These are phyloP conservation scores for Ochotona princeps DNA, from an alignment of 2,113 vertebrate genomes.

Conservation along the genomic window DNA sequence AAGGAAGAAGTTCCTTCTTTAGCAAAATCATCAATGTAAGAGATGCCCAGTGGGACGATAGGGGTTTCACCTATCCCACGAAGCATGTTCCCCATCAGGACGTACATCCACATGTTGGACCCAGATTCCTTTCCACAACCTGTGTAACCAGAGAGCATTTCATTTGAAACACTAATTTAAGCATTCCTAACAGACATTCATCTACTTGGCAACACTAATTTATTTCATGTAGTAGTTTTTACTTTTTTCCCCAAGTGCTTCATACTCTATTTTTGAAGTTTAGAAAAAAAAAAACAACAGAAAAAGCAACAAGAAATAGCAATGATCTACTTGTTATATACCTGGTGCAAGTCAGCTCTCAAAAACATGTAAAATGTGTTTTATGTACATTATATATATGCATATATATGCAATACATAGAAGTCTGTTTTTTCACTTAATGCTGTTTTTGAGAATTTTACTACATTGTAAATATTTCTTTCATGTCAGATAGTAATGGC, in stretches of 20 bases:
- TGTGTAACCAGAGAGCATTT: slow-evolving; percentile 65
- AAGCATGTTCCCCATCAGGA: slow-evolving; percentile 93
- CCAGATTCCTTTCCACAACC: slow-evolving; percentile 87
- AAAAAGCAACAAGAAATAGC: neutral
- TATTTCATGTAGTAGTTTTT: neutral
- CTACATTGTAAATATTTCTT: neutral
- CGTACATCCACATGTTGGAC: slow-evolving; percentile 93
- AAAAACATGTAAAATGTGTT: neutral
- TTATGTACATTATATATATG: neutral
- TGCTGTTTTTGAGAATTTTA: neutral
- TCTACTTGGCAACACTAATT: neutral
- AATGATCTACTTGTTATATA: neutral
- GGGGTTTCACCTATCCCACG: slow-evolving; percentile 95
- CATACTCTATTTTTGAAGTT: neutral
- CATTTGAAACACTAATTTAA: slow-evolving; percentile 25
- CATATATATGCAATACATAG: neutral
- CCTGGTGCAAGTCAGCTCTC: neutral
- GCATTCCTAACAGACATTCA: neutral
- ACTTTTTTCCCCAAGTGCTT: neutral
- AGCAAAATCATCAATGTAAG: slow-evolving; percentile 95
- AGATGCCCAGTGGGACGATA: slow-evolving; percentile 92
- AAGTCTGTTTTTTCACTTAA: neutral
- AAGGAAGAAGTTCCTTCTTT: slow-evolving; percentile 91
- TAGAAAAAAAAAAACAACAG: neutral
- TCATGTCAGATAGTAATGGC: slow-evolving; percentile 5